Base-by-base conservation (phyloP, 2,113 vertebrate species). In the Paratilapia polleni region DNA sequence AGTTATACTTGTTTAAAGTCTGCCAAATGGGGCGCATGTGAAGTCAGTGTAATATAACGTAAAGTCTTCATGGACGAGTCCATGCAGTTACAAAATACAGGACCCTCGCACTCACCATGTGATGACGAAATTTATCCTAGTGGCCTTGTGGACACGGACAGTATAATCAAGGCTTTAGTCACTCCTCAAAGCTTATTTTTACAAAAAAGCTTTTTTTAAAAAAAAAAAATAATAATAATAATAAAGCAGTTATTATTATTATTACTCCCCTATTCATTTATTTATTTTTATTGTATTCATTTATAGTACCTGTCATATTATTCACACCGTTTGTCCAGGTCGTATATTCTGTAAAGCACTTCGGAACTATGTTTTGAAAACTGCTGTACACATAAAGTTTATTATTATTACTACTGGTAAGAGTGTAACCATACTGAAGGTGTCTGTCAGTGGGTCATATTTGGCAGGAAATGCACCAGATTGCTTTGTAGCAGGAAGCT, bases 381-480 rank as follows among this genome's bases (percentile, higher is more conserved):
- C 0, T 47, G 43, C 43, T 17, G 13, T 15, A 47, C 14, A 47
- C 4, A 14, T 66, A 0, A 66, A 66, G 36, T 38, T 66, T 43
- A 17, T 43, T 10, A 66, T 43, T 43, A 49, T 49, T 47, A 13
- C 10, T 47, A 47, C 13, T 36, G 6, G 36, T 36, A 36, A 43
- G 1, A 68, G 26, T 68, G 41, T 68, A 68, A 68, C 17, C 41
- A 68, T 6, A 68, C 5, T 22, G 19, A 47, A 28, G 41, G 15
- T 41, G 34, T 66, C 36, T 73, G 24, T 76, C 43, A n/a, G 41
- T 2, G n/a, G 66, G 68, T 80, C 84, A 77, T 12, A 28, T 41
- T 56, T 24, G 8, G 19, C 62, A 86, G 88, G 85, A 86, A 91
- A 84, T n/a, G 38, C 38, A 64, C 17, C 3, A 15, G 58, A 75